Conservation (phyloP, 1,140 invertebrate genomes). For the Polyergus mexicanus region DNA sequence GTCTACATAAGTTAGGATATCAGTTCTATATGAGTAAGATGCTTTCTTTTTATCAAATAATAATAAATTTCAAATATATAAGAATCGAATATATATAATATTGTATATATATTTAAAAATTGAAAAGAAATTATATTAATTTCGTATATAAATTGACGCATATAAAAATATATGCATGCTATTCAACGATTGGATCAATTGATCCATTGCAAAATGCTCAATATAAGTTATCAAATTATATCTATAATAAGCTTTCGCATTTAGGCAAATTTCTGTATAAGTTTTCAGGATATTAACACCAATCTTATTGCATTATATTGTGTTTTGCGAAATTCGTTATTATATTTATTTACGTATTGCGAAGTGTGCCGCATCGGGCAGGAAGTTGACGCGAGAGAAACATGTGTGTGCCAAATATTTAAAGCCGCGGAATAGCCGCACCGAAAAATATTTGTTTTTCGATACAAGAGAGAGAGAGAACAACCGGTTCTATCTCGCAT, state of each 20-base stretch:
- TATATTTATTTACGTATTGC: slow-evolving; percentile 30
- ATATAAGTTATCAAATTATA: not conserved
- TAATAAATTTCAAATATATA: not conserved
- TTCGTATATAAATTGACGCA: not conserved
- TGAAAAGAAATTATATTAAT: not conserved
- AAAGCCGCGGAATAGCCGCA: slow-evolving; percentile 6
- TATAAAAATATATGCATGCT: not conserved
- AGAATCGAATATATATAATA: too few relatives aligned
- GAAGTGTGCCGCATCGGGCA: not conserved
- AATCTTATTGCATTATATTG: too few relatives aligned
- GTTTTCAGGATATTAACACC: not conserved
- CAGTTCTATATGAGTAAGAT: not conserved
- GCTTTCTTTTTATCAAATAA: not conserved
- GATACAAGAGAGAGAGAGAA: slow-evolving; percentile 15
- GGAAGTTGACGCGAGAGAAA: slow-evolving; percentile 9
- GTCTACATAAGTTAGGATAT: not conserved
- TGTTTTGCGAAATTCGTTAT: not conserved
- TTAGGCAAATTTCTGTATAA: not conserved
- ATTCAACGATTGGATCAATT: not conserved
- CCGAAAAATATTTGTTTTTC: slow-evolving; percentile 48
- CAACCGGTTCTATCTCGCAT: slow-evolving; percentile 26
- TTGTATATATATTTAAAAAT: not conserved
- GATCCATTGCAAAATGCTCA: not conserved
- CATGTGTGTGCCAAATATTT: slow-evolving; percentile 35
- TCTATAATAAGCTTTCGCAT: not conserved